phyloP scores from a whole-genome alignment of 2,113 vertebrate genomes.

The Barnardius zonarius region DNA sequence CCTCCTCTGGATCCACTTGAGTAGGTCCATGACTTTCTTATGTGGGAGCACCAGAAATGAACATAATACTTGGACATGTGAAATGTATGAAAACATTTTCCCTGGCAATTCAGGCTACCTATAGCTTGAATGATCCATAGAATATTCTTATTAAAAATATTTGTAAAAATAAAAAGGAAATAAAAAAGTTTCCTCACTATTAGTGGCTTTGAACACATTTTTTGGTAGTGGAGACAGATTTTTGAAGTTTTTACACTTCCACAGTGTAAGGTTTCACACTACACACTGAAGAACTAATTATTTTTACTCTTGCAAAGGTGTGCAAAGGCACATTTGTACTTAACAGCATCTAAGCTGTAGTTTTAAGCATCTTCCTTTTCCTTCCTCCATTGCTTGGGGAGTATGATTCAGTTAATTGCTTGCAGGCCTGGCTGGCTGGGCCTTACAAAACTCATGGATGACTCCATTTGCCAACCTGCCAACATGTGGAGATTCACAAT shows the following conservation, averaged over 20 bases:
- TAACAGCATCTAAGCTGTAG: background rate
- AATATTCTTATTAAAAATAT: background rate
- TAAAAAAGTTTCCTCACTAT: background rate
- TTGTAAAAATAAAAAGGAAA: background rate
- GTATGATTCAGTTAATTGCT: background rate
- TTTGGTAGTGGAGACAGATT: background rate
- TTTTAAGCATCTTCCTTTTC: background rate
- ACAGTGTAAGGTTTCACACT: background rate
- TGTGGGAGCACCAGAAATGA: background rate
- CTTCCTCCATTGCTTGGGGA: background rate
- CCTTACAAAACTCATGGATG: background rate
- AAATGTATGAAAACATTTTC: background rate
- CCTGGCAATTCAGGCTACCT: background rate
- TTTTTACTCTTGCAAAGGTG: background rate
- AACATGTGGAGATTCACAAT: background rate
- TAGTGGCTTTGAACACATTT: background rate
- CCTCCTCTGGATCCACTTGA: background rate
- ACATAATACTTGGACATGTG: background rate
- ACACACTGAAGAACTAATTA: background rate
- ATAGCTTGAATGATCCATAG: background rate
- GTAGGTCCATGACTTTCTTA: background rate
- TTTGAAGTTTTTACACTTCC: background rate
- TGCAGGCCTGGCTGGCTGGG: background rate
- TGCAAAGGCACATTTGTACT: background rate
- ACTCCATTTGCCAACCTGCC: background rate